These are phyloP conservation scores for Phasianus colchicus DNA, from an alignment of 2,113 vertebrate genomes.

Conservation along the genomic window DNA sequence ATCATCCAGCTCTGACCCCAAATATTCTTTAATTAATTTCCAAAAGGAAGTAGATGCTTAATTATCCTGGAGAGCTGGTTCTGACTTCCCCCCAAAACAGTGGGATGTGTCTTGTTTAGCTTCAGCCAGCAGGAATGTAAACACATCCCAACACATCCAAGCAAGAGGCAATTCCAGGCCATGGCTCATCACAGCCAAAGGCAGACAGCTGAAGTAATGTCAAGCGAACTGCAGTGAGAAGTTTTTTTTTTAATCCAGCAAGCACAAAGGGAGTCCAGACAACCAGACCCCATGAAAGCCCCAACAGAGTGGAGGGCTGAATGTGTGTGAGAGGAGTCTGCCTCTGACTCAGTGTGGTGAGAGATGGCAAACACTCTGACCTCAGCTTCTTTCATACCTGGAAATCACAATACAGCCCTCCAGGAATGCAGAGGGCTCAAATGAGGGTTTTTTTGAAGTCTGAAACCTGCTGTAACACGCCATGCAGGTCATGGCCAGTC, in stretches of 20 bases:
- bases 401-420: background rate
- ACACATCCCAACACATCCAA: background rate
- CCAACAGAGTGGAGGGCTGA: background rate
- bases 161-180: background rate
- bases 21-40: background rate
- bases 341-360: accelerated
- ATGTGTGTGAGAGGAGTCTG: background rate
- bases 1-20: background rate
- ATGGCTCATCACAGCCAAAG: background rate
- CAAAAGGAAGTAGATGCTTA: background rate
- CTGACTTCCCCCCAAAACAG: background rate
- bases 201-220: background rate
- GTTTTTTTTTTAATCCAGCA: background rate
- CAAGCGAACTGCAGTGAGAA: background rate
- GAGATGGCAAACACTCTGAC: accelerated
- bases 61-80: background rate
- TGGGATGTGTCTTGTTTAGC: background rate
- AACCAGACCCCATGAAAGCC: background rate
- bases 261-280: background rate
- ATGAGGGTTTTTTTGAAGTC: background rate
- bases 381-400: background rate
- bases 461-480: background rate
- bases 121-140: background rate
- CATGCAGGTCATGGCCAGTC: background rate
- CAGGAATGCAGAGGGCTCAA: background rate